phyloP scores from a whole-genome alignment of 2,113 vertebrate genomes.

The Tragelaphus buxtoni region DNA sequence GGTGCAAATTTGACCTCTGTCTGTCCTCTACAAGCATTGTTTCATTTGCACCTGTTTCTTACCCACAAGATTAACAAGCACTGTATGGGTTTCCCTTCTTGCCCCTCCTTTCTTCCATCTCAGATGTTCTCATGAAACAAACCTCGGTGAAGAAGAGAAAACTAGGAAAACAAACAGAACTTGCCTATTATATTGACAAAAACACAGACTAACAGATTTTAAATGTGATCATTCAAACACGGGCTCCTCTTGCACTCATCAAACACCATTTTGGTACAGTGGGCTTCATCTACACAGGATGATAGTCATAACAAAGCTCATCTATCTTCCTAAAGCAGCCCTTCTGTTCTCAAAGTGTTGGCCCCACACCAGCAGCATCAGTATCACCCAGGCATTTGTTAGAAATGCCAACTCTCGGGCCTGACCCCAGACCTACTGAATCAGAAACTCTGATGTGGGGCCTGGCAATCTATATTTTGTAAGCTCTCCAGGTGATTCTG shows the following conservation, averaged over 20 bases:
- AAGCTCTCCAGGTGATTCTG: background rate
- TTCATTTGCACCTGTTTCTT: background rate
- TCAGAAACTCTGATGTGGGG: background rate
- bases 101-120: background rate
- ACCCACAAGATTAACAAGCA: background rate
- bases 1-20: background rate
- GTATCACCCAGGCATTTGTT: background rate
- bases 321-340: background rate
- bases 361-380: background rate
- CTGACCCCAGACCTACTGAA: background rate
- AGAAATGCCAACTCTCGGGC: background rate
- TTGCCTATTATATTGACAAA: background rate
- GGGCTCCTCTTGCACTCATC: background rate
- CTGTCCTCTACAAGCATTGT: background rate
- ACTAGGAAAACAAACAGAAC: background rate
- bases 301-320: background rate
- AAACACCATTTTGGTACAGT: background rate
- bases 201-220: background rate
- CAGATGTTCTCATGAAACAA: background rate
- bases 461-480: background rate
- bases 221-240: background rate
- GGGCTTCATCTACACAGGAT: background rate
- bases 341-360: background rate
- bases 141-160: background rate
- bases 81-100: background rate